A percentile compares a stretch with the other conserved stretches of the same genome.
phyloP scores from a whole-genome alignment of 2,888 invertebrate species.

The Calameuta pallipes region DNA sequence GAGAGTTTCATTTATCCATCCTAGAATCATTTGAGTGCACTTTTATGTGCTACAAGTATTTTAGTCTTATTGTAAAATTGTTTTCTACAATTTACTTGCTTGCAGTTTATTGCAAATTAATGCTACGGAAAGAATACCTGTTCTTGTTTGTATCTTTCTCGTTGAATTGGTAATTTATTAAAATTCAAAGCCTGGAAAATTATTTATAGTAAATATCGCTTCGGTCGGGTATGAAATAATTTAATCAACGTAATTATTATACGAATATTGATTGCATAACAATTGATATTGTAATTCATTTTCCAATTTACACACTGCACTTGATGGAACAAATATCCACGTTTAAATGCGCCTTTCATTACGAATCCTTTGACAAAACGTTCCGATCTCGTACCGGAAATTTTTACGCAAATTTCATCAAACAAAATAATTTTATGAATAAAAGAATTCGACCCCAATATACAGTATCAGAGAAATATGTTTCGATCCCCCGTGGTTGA shows the following conservation, averaged over 20 bases:
- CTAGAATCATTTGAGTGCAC: not conserved
- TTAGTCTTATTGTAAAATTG: not conserved
- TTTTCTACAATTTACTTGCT: not conserved
- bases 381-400: not conserved
- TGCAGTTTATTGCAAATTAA: not conserved
- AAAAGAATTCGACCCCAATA: not conserved
- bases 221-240: not conserved
- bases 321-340: not conserved
- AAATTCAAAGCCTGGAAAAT: not conserved
- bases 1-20: not conserved
- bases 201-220: not conserved
- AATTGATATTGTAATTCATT: not conserved
- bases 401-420: too few species aligned
- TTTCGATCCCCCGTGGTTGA: not conserved
- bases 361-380: not conserved
- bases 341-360: not conserved
- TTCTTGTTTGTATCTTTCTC: too few species aligned
- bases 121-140: not conserved
- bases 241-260: not conserved
- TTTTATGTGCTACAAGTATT: not conserved
- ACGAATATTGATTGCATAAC: not conserved
- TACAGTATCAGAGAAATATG: not conserved
- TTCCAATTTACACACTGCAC: not conserved
- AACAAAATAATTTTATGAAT: not conserved
- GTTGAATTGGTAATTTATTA: not conserved